Evolutionary conservation across 2,888 invertebrate genomes (phyloP), one percentile per base, ranked within the genome.

Genomic region (Lasioglossum lativentre): DNA sequence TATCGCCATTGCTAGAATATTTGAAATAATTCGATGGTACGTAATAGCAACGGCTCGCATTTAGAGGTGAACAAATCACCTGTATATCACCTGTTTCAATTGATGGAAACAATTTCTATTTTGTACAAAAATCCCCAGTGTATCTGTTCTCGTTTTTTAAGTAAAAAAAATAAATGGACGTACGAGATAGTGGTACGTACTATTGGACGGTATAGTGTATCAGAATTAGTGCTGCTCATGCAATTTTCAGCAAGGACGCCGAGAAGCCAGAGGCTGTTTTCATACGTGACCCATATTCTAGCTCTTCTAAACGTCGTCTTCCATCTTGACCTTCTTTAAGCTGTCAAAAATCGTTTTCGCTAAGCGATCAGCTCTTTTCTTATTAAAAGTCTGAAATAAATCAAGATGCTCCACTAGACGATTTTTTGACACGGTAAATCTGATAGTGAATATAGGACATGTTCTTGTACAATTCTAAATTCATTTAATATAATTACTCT

Each of bases 271-370:
- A 63, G 63, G 63, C 63, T 30, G 30, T 63, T 30, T 63, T 63
- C 27, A 63, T 16, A 63, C 63, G 63, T 63, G 63, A 63, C 63
- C 63, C 27, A 63, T 6, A 63, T 63, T 63, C 63, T 16, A 63
- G 5, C 63, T 63, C n/a, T n/a, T n/a, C 56, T 56, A n/a, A 56
- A 56, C n/a, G 16, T 63, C 16, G 30, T 27, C 30, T 3, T 63
- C 63, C 27, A 16, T 27, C 63, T 63, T 30, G 63, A 63, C 30
- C 30, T 63, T 16, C 63, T 63, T 63, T 4, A 16, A 14, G 63
- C 16, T 63, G 27, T 27, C 63, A 30, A 27, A 63, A 27, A 27
- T 27, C 27, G 27, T 63, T 16, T 16, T 27, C 27, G 56, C n/a
- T 12, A 6, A 56, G 10, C 23, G 59, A 23, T 27, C 27, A 27